Conservation (phyloP, 2,888 invertebrate species). For the Hybos culiciformis region DNA sequence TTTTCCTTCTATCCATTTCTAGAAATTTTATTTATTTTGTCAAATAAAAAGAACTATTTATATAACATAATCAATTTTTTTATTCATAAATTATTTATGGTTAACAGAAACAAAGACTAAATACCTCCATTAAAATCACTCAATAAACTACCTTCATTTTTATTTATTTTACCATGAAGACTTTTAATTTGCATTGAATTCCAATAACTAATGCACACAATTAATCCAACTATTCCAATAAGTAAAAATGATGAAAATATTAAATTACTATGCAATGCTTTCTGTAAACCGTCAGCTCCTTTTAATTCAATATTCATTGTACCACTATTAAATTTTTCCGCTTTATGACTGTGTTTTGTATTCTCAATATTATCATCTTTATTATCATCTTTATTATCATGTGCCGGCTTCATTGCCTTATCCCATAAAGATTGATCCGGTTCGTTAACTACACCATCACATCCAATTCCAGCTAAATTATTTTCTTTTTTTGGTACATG, state of each 20-base stretch:
- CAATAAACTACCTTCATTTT: too few species aligned
- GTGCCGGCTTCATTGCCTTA: slow-evolving; percentile 1
- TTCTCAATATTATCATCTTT: neutral
- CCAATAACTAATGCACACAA: neutral
- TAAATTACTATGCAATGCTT: neutral
- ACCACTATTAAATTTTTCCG: neutral
- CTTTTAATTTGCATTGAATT: neutral
- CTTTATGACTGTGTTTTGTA: neutral
- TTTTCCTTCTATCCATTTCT: too few species aligned
- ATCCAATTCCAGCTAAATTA: neutral
- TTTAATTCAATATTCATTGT: neutral
- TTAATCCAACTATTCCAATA: neutral
- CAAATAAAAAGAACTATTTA: too few species aligned
- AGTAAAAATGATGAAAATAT: neutral
- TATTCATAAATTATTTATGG: too few species aligned
- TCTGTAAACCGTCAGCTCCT: neutral
- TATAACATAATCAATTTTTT: too few species aligned
- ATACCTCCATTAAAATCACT: too few species aligned
- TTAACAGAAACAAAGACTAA: too few species aligned
- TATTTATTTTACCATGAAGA: too few species aligned
- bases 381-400: neutral
- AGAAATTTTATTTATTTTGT: too few species aligned
- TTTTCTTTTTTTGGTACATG: neutral
- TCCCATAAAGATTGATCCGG: neutral
- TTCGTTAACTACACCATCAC: neutral